Evolutionary conservation across 2,888 invertebrate species (phyloP), one percentile per base, ranked within the genome.

Genomic region (Cephus spinipes): DNA sequence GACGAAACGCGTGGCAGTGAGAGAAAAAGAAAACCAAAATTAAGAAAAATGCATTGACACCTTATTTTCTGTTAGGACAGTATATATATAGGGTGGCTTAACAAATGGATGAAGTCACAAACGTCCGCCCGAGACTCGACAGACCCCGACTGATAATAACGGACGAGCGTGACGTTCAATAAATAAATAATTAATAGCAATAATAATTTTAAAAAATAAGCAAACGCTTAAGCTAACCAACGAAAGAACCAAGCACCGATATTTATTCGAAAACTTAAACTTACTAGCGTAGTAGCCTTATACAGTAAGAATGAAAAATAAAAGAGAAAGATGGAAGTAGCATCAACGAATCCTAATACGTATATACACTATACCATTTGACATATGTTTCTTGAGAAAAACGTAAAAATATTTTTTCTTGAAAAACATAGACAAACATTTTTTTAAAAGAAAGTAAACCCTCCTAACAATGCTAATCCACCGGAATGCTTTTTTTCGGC

Each of bases 401-500:
- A 55, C 9, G 9, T 6, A 55, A 55, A 55, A 55, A 55, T 40
- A 23, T 6, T 23, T 55, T 55, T 23, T 23, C 9, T 55, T 9
- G 23, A 23, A 9, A 23, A 55, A 23, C 23, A 40, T 4, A 40
- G 4, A 15, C 2, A 1, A 15, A 55, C 23, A 9, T 55, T 23
- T 23, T 2, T 23, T 55, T 15, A 6, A 55, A 40, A 23, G 0
- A 40, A 23, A 55, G 9, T 9, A 55, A 55, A 55, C 2, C 55
- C 15, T 40, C 15, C 55, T 55, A 55, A 55, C 23, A 23, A 55
- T 23, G 80, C 82, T 85, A 85, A 86, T 81, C 81, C 81, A 85
- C 85, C 81, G 87, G 87, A 88, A 88, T 88, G 87, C 81, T 87
- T 77, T 79, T 76, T 79, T 76, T 77, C 77, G 78, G 79, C 69